Conservation (phyloP, 2,113 vertebrate genomes). For the Erythrocercus mccallii region DNA sequence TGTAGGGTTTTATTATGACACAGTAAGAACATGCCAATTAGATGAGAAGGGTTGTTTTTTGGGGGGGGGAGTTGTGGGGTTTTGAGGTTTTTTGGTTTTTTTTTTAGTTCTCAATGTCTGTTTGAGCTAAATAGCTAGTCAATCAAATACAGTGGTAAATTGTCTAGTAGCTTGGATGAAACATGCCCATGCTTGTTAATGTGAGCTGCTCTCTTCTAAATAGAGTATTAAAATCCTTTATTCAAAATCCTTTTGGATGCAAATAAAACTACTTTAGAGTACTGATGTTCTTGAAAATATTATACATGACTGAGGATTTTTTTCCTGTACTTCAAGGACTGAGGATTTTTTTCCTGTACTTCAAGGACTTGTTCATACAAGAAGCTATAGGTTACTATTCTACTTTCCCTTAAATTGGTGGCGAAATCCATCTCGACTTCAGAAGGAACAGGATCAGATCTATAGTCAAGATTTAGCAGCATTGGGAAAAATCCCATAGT, state of each 20-base stretch:
- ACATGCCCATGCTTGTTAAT: not conserved
- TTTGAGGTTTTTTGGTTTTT: accelerated
- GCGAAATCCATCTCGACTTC: not conserved
- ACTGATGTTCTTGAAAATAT: not conserved
- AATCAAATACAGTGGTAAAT: not conserved
- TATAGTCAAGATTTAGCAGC: not conserved
- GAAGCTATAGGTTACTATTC: not conserved
- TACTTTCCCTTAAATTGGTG: not conserved
- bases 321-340: too few relatives aligned
- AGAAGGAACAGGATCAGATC: not conserved
- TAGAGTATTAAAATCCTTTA: not conserved
- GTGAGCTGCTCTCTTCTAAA: not conserved
- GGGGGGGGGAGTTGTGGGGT: accelerated
- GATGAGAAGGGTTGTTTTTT: not conserved
- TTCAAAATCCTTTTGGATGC: not conserved
- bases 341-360: accelerated
- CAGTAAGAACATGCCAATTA: not conserved
- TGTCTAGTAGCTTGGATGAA: not conserved
- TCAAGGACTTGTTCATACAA: not conserved
- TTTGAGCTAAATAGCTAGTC: not conserved
- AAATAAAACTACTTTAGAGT: not conserved
- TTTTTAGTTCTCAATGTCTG: not conserved
- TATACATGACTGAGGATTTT: accelerated
- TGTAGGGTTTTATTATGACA: constrained; percentile 44
- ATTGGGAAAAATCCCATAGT: not conserved